Base-by-base conservation (phyloP, 2,113 vertebrate genomes). In the Megaceryle maxima region DNA sequence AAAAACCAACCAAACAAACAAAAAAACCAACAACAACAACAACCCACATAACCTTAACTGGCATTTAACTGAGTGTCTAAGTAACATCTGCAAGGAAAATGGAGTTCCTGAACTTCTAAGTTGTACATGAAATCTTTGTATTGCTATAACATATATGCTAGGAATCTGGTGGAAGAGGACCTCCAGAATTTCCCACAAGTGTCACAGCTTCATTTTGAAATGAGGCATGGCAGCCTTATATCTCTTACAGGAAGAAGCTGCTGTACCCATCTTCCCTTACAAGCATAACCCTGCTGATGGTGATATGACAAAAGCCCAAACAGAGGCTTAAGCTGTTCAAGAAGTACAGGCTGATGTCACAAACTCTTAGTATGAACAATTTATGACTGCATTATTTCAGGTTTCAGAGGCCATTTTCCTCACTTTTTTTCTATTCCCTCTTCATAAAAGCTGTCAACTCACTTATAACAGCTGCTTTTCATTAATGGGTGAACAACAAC, bases 401-500 rank as follows among this genome's bases (percentile, higher is more conserved):
- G 5, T 43, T 84, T 83, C 53, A 73, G 59, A 77, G 9, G 26
- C 4, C 20, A 28, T 73, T 89, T 81, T 68, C 48, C 28, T 73
- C 16, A 10, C 28, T 68, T 77, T 62, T 20, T 33, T 68, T 60
- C 89, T 62, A 62, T 46, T 3, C 5, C 4, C 9, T 66, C 63
- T 59, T 77, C 64, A 55, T 55, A 74, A 56, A 86, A 64, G 41
- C 29, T 81, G 51, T 28, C 62, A 75, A 11, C 4, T 88, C 29
- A 68, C 35, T 15, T 83, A 14, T 53, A 82, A 69, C 22, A 78
- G 41, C 21, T 67, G 15, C 69, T 90, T 72, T 88, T 91, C 60
- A 51, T 68, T 74, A 50, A 90, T 35, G 13, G 26, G 33, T 53
- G 89, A 94, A 95, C 28, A 63, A 14, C 31, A 93, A 90, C n/a